Conservation (phyloP, 2,113 vertebrate species). For the Hypanus sabinus region DNA sequence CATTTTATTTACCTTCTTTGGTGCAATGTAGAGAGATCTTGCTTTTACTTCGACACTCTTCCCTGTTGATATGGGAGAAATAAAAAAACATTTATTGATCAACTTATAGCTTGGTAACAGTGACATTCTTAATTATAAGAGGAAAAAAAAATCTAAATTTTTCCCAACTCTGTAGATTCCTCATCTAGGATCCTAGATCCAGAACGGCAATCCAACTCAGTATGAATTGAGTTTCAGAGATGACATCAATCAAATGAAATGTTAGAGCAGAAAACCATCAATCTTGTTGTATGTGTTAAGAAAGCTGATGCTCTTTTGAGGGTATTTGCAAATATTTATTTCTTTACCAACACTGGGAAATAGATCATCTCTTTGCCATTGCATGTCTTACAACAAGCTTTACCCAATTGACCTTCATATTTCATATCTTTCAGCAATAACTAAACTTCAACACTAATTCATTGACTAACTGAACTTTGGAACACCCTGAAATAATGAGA, state of each 20-base stretch:
- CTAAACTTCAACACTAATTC: neutral
- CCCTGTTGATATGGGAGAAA: slow-evolving; percentile 57
- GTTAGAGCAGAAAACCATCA: neutral
- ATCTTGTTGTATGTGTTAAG: neutral
- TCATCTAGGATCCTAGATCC: neutral
- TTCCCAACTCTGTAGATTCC: neutral
- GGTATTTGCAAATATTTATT: neutral
- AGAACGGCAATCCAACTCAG: neutral
- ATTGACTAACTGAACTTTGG: neutral
- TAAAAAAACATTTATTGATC: slow-evolving; percentile 38
- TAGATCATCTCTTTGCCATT: neutral
- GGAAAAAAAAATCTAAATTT: neutral
- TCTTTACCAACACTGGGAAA: neutral
- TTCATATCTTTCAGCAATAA: neutral
- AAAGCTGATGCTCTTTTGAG: neutral
- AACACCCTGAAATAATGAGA: neutral
- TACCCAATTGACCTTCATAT: neutral
- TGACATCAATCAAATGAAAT: neutral
- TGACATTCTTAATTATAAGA: neutral
- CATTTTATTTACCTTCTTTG: slow-evolving; percentile 68
- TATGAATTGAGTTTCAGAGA: neutral
- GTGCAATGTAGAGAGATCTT: slow-evolving; percentile 73
- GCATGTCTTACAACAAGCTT: neutral
- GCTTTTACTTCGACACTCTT: slow-evolving; percentile 71
- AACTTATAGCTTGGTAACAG: too few species aligned